phyloP scores from a whole-genome alignment of 2,113 vertebrate genomes.

The Microcebus griseorufus region DNA sequence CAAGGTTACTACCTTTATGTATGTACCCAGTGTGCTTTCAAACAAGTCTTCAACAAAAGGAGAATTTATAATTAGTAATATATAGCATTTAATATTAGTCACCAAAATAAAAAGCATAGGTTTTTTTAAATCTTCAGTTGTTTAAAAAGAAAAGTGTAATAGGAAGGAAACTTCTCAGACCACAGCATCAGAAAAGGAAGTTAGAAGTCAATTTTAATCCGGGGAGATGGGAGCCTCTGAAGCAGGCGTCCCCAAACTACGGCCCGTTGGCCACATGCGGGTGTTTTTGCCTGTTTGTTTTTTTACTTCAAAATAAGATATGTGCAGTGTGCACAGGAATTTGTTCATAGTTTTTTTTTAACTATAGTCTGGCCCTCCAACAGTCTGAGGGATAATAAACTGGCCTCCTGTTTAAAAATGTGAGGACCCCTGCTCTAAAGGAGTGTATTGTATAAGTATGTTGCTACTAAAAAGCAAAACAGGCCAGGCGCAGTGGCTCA shows the following conservation, averaged over 20 bases:
- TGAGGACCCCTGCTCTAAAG: background rate
- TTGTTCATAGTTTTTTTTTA: too few relatives aligned
- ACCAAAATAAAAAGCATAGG: background rate
- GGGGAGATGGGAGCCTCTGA: background rate
- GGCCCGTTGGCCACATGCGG: too few relatives aligned
- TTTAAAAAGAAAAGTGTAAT: background rate
- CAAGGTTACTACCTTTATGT: conserved; percentile 30
- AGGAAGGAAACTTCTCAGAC: background rate
- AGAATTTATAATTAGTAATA: background rate
- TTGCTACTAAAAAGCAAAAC: background rate
- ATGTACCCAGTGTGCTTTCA: background rate
- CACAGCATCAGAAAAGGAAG: background rate
- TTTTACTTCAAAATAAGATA: too few relatives aligned
- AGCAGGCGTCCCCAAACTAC: background rate
- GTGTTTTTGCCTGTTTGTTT: too few relatives aligned
- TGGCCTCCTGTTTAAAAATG: too few relatives aligned
- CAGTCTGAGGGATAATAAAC: too few relatives aligned
- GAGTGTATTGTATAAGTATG: background rate
- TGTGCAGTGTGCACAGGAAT: too few relatives aligned
- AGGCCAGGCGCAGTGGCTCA: too few relatives aligned
- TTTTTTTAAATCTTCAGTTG: too few relatives aligned
- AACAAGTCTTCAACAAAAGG: background rate
- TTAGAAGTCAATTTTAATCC: background rate
- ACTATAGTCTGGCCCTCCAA: too few relatives aligned
- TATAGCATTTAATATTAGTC: background rate